Base-by-base conservation (phyloP, 2,797 vertebrate species). In the Clarias laeviceps region DNA sequence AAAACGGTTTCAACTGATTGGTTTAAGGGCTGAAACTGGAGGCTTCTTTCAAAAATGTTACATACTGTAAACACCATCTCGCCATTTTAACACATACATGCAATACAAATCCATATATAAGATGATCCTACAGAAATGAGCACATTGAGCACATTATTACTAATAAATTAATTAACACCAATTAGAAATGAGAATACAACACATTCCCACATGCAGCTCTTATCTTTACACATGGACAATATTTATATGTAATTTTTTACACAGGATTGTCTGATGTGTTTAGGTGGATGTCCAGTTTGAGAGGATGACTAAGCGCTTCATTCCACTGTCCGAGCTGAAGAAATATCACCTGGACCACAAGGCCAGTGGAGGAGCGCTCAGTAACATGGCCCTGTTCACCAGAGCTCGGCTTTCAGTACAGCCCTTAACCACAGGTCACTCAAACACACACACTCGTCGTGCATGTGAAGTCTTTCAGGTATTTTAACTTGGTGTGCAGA, bases 201-300 rank as follows among this genome's bases (percentile, higher is more conserved):
- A 32, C 54, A 59, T 77, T 29, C 22, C 34, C 14, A 78, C 20
- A 56, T 11, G 27, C n/a, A 29, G n/a, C 50, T 17, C n/a, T 27
- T 74, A 8, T 27, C n/a, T 57, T 29, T 54, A 29, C 18, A 77
- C 54, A 29, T 56, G 40, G 40, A 45, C 40, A 45, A 45, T 45
- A 11, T 45, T 37, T 37, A 37, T 5, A 37, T 37, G 37, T 37
- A 37, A 5, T 68, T 34, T 68, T 66, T 32, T 2, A 17, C 1
- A 32, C 14, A 6, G 14, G 57, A 22, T 40, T 80, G 45, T 11
- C 32, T 29, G 12, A 37, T 37, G 65, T 27, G 56, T 45, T 8
- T 90, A 99, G 98, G 98, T 99, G 29, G 98, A 99, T 0, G 97
- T 99, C 54, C 95, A 96, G 91, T 98, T 97, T 90, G 94, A 96